Evolutionary conservation across 2,888 invertebrate genomes (phyloP).

Genomic region (Lapara coniferarum): DNA sequence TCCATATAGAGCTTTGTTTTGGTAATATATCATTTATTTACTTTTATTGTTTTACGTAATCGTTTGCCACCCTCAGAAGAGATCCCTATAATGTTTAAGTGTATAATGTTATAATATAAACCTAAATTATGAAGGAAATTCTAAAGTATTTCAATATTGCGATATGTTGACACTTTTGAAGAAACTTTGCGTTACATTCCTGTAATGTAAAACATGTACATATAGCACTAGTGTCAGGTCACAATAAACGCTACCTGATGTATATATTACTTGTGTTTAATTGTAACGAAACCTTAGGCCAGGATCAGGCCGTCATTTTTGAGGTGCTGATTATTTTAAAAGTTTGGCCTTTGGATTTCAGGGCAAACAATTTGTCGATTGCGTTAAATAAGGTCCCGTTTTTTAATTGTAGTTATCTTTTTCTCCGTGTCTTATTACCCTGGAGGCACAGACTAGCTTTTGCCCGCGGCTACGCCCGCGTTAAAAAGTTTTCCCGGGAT

Average conservation of each 20-base stretch:
- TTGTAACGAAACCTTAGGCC: slow-evolving; percentile 30
- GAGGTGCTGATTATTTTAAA: no score
- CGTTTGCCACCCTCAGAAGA: neutral
- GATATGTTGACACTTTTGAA: slow-evolving; percentile 12
- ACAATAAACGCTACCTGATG: slow-evolving; percentile 72
- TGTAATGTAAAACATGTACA: slow-evolving; percentile 70
- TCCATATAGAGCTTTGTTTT: slow-evolving; percentile 3
- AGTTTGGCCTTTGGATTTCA: no score
- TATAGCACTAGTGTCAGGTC: slow-evolving; percentile 73
- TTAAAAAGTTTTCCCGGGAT: no score
- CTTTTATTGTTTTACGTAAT: slow-evolving; percentile 1
- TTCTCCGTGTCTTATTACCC: no score
- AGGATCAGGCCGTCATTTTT: no score
- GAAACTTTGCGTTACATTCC: slow-evolving; percentile 61
- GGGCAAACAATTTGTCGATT: no score
- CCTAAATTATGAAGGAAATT: slow-evolving; percentile 1
- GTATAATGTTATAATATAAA: slow-evolving; percentile 6
- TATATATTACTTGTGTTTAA: slow-evolving; percentile 43
- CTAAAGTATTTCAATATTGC: slow-evolving; percentile 11
- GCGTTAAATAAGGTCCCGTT: no score
- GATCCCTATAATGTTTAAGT: slow-evolving; percentile 1
- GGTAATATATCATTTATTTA: slow-evolving; percentile 14
- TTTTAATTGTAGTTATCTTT: no score
- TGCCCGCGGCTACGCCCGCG: no score
- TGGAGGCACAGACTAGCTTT: no score